A percentile compares a stretch with the other conserved stretches of the same genome.
Conservation (phyloP, 35 echinoderm and acorn worm species). For the Ophiothrix spiculata region DNA sequence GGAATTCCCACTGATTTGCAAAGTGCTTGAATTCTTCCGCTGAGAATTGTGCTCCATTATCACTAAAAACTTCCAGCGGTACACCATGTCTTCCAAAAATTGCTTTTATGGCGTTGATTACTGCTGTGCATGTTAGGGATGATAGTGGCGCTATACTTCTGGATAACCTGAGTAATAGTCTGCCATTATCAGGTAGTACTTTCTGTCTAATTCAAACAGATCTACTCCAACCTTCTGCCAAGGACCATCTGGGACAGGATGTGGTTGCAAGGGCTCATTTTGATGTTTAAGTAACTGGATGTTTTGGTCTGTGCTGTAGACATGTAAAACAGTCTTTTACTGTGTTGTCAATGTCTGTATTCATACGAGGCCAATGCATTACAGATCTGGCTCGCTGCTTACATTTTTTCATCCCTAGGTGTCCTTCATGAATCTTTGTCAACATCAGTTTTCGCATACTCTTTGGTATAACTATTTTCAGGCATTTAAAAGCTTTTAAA, state of each 20-base stretch:
- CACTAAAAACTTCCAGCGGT: slow-evolving; percentile 19
- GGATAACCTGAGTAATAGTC: slow-evolving; percentile 62
- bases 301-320: not conserved
- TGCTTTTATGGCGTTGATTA: slow-evolving; percentile 41
- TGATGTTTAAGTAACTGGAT: too few relatives aligned
- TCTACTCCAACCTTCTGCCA: slow-evolving; percentile 65
- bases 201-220: slow-evolving; percentile 29
- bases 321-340: not conserved
- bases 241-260: slow-evolving; percentile 35
- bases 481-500: slow-evolving; percentile 17
- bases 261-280: slow-evolving; percentile 7
- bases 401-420: slow-evolving; percentile 51
- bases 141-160: slow-evolving; percentile 10
- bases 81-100: slow-evolving; percentile 47
- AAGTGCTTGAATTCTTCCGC: slow-evolving; percentile 59
- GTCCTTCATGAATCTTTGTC: slow-evolving; percentile 59
- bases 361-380: slow-evolving; percentile 47
- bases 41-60: slow-evolving; percentile 69
- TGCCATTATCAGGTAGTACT: slow-evolving; percentile 46
- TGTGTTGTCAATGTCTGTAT: not conserved
- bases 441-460: slow-evolving; percentile 38
- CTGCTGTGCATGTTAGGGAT: not conserved
- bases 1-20: slow-evolving; percentile 53
- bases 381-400: slow-evolving; percentile 40
- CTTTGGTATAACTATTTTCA: slow-evolving; percentile 21